phyloP scores from a whole-genome alignment of 2,113 vertebrate genomes.

The Lampris incognitus region DNA sequence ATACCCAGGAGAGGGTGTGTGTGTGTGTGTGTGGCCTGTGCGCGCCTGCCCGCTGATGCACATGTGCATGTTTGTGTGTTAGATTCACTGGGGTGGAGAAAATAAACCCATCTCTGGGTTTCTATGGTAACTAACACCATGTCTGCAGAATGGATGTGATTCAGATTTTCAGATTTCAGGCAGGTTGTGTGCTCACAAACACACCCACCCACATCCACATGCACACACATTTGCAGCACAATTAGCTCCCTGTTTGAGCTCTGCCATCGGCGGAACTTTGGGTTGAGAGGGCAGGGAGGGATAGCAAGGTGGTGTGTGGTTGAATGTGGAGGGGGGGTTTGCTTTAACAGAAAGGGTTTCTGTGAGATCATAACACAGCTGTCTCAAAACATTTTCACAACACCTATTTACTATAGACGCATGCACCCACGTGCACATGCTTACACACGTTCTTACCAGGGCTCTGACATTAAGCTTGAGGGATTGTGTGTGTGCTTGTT shows the following conservation, averaged over 20 bases:
- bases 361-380: constrained; percentile 50
- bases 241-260: constrained; percentile 72
- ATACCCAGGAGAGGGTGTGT: constrained; percentile 19
- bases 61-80: constrained; percentile 40
- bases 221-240: constrained; percentile 50
- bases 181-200: constrained; percentile 36
- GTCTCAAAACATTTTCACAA: constrained; percentile 38
- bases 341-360: constrained; percentile 38
- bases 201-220: constrained; percentile 24
- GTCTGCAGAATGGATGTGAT: constrained; percentile 80
- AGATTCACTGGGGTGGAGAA: constrained; percentile 54
- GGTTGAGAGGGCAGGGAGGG: constrained; percentile 44
- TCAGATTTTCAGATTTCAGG: constrained; percentile 73
- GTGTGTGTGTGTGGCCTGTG: constrained; percentile 12
- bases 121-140: constrained; percentile 77
- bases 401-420: constrained; percentile 11
- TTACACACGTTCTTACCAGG: background rate
- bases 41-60: background rate
- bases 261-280: constrained; percentile 63
- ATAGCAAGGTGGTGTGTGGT: constrained; percentile 14
- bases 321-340: constrained; percentile 10
- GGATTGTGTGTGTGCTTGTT: background rate
- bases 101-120: constrained; percentile 75
- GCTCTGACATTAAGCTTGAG: background rate
- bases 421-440: background rate